Conservation (phyloP, 92 coral and sea anemone species). For the Siderastrea radians region DNA sequence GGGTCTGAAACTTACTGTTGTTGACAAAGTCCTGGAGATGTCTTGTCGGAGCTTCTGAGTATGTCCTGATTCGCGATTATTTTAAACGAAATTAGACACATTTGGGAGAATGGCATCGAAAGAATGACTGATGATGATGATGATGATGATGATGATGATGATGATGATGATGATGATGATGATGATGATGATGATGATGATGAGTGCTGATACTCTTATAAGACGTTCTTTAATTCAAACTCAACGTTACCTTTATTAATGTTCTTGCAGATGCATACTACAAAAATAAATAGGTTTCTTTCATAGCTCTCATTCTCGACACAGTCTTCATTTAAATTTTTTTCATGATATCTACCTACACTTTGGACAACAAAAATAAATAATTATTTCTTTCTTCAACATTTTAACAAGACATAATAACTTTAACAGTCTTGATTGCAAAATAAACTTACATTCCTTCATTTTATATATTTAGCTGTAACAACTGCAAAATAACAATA, state of each 20-base stretch:
- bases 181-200: too few species aligned
- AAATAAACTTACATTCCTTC: background rate
- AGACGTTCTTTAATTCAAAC: background rate
- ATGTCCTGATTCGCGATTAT: too few species aligned
- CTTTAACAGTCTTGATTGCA: background rate
- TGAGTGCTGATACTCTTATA: too few species aligned
- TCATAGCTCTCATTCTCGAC: background rate
- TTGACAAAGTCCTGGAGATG: too few species aligned
- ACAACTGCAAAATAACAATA: background rate
- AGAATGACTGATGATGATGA: too few species aligned
- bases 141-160: too few species aligned
- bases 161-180: too few species aligned
- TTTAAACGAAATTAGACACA: too few species aligned
- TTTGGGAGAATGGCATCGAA: too few species aligned
- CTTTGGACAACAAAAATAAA: background rate
- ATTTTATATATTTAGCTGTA: background rate
- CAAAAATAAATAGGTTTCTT: background rate
- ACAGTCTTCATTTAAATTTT: background rate
- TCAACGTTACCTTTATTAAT: conserved; percentile 6
- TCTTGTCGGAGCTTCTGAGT: too few species aligned
- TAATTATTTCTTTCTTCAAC: background rate
- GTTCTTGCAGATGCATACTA: background rate
- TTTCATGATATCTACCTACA: background rate
- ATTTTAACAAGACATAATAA: background rate
- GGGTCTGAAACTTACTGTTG: too few species aligned